Base-by-base conservation (phyloP, 2,113 vertebrate genomes). In the Polypterus senegalus region DNA sequence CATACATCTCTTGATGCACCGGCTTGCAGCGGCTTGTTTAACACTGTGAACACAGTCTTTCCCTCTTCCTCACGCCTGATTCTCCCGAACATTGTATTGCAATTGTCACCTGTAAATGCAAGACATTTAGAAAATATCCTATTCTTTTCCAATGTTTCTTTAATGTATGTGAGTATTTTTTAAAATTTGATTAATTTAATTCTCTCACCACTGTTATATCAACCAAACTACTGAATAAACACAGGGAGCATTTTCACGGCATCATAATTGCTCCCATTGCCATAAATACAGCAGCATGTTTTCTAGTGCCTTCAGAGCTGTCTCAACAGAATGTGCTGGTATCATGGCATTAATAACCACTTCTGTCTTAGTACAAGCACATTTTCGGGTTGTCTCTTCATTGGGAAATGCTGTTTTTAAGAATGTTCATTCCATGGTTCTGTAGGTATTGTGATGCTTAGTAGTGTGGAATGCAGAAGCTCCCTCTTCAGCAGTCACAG, bases 1-100 rank as follows among this genome's bases (percentile, higher is more conserved):
- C 27, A 27, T 27, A 27, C 27, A 27, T 27, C 27, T 27, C 27
- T 27, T 27, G 27, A 27, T 27, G 27, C 27, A 27, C 27, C 67
- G 59, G 69, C 68, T 55, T 64, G 61, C 44, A 70, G 47, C 5
- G 51, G 53, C 47, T 51, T 67, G 58, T 67, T 70, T 53, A 67
- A 65, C 45, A 66, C 59, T 68, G 69, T 62, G 56, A 69, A 67
- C 6, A 71, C 62, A 63, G 68, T 63, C 3, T 61, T 71, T 54
- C 58, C 53, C 4, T 9, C 58, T 59, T 67, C 67, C 47, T 65
- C 56, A 27, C 2, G 27, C 27, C 27, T 27, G 27, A 27, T 27
- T 27, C 27, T n/a, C n/a, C n/a, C n/a, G n/a, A n/a, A n/a, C n/a
- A n/a, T n/a, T n/a, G n/a, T n/a, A 48, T 67, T 71, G 63, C 69